These are phyloP conservation scores for Melinaea menophilus DNA, from an alignment of 2,888 invertebrate genomes.

Conservation along the genomic window DNA sequence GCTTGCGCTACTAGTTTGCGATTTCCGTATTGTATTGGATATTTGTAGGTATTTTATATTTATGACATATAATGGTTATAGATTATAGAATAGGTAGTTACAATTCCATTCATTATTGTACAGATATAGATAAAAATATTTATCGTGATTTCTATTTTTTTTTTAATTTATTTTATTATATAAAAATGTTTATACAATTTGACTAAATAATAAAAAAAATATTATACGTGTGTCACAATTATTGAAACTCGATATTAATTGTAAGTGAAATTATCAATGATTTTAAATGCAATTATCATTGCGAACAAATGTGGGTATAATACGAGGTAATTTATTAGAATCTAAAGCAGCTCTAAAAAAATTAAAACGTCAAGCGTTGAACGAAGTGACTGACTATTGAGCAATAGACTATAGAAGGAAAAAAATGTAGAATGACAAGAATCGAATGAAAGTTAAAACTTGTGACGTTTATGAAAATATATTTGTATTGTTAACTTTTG, in stretches of 20 bases:
- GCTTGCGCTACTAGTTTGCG: conserved; percentile 44
- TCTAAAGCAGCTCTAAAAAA: neutral
- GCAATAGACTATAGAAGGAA: conserved; percentile 16
- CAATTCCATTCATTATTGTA: neutral
- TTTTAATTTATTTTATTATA: no score
- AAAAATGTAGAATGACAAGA: conserved; percentile 23
- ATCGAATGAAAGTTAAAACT: conserved; percentile 22
- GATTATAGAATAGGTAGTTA: neutral
- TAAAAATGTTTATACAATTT: no score
- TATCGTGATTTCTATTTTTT: no score
- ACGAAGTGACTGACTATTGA: conserved; percentile 11
- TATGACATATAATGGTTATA: neutral
- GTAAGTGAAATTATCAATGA: no score
- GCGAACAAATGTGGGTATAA: no score
- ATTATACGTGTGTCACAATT: no score
- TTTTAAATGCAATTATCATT: no score
- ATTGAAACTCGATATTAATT: no score
- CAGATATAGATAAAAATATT: no score
- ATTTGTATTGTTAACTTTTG: conserved; percentile 52
- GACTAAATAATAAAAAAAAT: no score
- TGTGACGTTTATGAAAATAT: conserved; percentile 31
- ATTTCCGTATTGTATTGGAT: conserved; percentile 14
- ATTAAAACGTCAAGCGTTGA: neutral
- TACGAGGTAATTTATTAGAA: no score
- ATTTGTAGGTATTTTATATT: neutral